Conservation (phyloP, 2,113 vertebrate genomes). For the Todiramphus saurophagus region DNA sequence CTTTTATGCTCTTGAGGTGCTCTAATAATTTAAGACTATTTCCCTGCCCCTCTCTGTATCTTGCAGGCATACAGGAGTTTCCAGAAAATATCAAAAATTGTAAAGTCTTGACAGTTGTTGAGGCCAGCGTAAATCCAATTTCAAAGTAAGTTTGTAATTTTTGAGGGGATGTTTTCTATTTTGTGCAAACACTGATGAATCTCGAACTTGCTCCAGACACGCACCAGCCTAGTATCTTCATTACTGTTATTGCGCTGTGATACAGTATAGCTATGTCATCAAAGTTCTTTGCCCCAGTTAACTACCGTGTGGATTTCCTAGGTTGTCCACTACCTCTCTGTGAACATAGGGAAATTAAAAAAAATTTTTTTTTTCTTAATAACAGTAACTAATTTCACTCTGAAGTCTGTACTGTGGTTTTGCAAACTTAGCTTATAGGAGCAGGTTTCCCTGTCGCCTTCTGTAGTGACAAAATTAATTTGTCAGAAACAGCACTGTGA, state of each 20-base stretch:
- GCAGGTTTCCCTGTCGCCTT: neutral
- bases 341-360: neutral
- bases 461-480: neutral
- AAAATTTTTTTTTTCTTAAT: neutral
- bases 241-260: neutral
- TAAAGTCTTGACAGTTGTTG: constrained; percentile 92
- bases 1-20: neutral
- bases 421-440: neutral
- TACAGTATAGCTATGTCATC: neutral
- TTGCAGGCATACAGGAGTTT: constrained; percentile 98
- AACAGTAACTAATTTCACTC: neutral
- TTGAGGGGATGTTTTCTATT: neutral
- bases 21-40: neutral
- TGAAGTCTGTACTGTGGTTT: neutral
- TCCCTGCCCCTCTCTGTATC: neutral
- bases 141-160: constrained; percentile 87
- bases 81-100: constrained; percentile 99
- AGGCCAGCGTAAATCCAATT: constrained; percentile 98
- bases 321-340: neutral
- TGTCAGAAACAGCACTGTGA: neutral
- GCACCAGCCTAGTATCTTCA: neutral
- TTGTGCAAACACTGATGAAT: neutral
- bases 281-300: neutral
- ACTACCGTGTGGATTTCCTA: neutral
- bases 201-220: neutral